These are phyloP conservation scores for Danaus chrysippus DNA, from an alignment of 2,888 invertebrate genomes.

Conservation along the genomic window DNA sequence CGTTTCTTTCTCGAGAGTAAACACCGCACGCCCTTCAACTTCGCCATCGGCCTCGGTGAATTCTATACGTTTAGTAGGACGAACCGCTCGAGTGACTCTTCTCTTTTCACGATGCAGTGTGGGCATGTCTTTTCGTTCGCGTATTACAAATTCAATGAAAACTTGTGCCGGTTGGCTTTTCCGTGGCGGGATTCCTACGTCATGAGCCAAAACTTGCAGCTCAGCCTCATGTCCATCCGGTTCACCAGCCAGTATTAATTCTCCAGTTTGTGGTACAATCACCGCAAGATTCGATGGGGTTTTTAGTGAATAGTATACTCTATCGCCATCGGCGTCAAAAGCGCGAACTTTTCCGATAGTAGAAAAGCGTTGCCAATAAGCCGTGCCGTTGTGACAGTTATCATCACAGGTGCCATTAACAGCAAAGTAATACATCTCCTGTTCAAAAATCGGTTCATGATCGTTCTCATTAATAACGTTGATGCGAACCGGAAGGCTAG, in stretches of 20 bases:
- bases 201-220: constrained; percentile 89
- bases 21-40: constrained; percentile 91
- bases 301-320: constrained; percentile 90
- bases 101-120: constrained; percentile 85
- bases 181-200: constrained; percentile 86
- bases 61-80: constrained; percentile 95
- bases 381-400: constrained; percentile 79
- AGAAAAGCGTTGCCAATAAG: constrained; percentile 87
- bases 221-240: constrained; percentile 84
- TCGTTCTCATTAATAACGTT: constrained; percentile 93
- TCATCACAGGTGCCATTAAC: constrained; percentile 82
- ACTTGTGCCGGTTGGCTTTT: constrained; percentile 87
- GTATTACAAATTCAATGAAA: constrained; percentile 84
- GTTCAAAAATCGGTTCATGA: constrained; percentile 91
- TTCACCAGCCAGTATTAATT: constrained; percentile 89
- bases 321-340: constrained; percentile 93
- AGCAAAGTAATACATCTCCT: constrained; percentile 87
- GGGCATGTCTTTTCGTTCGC: constrained; percentile 79
- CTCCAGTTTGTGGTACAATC: constrained; percentile 95
- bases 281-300: constrained; percentile 90
- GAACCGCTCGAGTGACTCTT: constrained; percentile 92
- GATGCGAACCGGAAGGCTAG: constrained; percentile 87
- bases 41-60: constrained; percentile 95
- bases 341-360: constrained; percentile 92
- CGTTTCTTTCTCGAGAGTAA: constrained; percentile 94